A percentile compares a stretch with the other conserved stretches of the same genome.
phyloP scores from a whole-genome alignment of 2,888 invertebrate species.

The Mesorhabditis belari region DNA sequence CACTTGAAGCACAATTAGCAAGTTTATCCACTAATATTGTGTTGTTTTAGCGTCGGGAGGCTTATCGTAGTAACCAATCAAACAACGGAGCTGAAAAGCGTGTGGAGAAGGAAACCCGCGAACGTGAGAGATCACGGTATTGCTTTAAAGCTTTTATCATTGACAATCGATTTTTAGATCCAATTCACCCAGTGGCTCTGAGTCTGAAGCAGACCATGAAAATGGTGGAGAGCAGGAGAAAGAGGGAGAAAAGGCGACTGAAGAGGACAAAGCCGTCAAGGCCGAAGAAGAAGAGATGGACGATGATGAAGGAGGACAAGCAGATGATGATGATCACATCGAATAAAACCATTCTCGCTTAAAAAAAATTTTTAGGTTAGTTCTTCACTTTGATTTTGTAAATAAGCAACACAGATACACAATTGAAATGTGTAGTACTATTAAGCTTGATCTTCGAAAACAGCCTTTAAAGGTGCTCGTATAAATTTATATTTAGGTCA shows the following conservation, averaged over 20 bases:
- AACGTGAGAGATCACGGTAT: too few relatives aligned
- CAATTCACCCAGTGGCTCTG: too few relatives aligned
- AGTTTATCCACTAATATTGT: too few relatives aligned
- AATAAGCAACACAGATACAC: not conserved
- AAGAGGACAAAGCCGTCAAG: constrained; percentile 3
- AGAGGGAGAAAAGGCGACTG: constrained; percentile 5
- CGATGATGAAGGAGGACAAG: constrained; percentile 5
- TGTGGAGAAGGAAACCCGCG: too few relatives aligned
- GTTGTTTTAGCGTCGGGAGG: too few relatives aligned
- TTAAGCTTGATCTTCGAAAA: too few relatives aligned
- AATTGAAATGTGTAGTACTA: not conserved
- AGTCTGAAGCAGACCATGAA: not conserved
- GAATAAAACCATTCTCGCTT: not conserved
- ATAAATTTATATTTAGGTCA: too few relatives aligned
- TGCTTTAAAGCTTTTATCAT: too few relatives aligned
- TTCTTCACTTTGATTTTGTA: not conserved
- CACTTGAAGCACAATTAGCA: not conserved
- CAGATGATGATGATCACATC: constrained; percentile 7
- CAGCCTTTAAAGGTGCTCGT: too few relatives aligned
- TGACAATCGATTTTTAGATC: too few relatives aligned
- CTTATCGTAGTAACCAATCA: too few relatives aligned
- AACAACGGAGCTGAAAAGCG: too few relatives aligned
- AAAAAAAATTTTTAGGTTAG: not conserved
- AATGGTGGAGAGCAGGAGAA: constrained; percentile 10
- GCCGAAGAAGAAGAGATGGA: not conserved